These are phyloP conservation scores for Crioceris asparagi DNA, from an alignment of 2,888 invertebrate species.

Conservation along the genomic window DNA sequence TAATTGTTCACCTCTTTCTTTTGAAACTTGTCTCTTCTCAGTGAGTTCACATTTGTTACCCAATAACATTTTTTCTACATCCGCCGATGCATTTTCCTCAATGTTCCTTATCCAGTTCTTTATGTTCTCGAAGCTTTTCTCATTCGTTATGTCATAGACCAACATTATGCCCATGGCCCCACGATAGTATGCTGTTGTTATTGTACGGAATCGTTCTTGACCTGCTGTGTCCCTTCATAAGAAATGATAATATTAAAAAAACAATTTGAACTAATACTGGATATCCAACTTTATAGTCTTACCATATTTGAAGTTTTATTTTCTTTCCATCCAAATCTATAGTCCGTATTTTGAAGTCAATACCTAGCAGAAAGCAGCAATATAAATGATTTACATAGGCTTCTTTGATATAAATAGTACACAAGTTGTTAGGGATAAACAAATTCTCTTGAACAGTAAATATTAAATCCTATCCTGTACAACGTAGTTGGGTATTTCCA, in stretches of 20 bases:
- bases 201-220: constrained; percentile 96
- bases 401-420: no score
- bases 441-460: no score
- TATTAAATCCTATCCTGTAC: no score
- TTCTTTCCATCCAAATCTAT: constrained; percentile 97
- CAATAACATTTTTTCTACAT: constrained; percentile 94
- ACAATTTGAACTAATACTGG: not conserved
- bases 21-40: constrained; percentile 90
- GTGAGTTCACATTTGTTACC: constrained; percentile 99
- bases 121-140: constrained; percentile 98
- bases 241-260: not conserved
- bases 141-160: constrained; percentile 98
- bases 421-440: no score
- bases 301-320: constrained; percentile 99
- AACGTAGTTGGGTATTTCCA: no score
- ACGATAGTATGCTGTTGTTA: constrained; percentile 98
- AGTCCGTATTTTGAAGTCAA: constrained; percentile 98
- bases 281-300: constrained; percentile 32
- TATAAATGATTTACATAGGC: no score
- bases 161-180: constrained; percentile 99
- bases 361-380: constrained; percentile 56
- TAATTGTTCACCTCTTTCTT: constrained; percentile 92
- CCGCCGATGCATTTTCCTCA: constrained; percentile 96
- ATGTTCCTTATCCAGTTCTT: constrained; percentile 99
- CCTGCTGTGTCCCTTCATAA: constrained; percentile 83